Conservation (phyloP, 37 sponge, comb jelly and placozoan genomes). For the Hormiphora californensis region DNA sequence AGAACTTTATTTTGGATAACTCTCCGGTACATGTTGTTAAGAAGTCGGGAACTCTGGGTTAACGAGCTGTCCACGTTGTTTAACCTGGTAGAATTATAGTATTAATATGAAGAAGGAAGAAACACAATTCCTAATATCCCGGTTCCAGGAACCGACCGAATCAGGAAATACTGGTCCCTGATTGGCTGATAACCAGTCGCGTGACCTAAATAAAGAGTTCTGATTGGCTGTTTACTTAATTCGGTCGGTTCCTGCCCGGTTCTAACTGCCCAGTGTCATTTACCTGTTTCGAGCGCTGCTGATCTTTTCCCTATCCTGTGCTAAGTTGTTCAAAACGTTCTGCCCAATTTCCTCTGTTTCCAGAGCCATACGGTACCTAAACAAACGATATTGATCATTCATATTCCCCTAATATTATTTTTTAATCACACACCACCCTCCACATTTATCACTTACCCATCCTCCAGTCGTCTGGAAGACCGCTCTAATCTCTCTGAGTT, state of each 20-base stretch:
- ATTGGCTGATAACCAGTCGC: too few relatives aligned
- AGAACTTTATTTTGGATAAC: conserved; percentile 43
- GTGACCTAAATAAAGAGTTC: too few relatives aligned
- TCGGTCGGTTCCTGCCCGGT: too few relatives aligned
- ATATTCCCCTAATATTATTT: neutral
- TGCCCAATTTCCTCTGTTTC: conserved; percentile 50
- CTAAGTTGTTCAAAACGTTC: conserved; percentile 47
- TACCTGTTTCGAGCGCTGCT: conserved; percentile 44
- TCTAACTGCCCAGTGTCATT: too few relatives aligned
- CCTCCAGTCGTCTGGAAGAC: conserved; percentile 39
- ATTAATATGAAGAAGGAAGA: neutral
- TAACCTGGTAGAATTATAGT: neutral
- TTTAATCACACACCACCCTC: neutral
- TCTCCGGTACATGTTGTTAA: conserved; percentile 51
- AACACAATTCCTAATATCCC: too few relatives aligned
- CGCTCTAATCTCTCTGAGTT: conserved; percentile 39
- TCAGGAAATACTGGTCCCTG: too few relatives aligned
- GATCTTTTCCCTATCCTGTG: conserved; percentile 51
- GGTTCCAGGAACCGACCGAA: too few relatives aligned
- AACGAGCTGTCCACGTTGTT: conserved; percentile 51
- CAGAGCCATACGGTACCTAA: conserved; percentile 45
- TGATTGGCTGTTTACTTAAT: too few relatives aligned
- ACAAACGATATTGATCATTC: neutral
- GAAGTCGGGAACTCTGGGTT: conserved; percentile 32
- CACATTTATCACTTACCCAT: conserved; percentile 1